phyloP scores from a whole-genome alignment of 2,797 vertebrate genomes.

The Pipistrellus pygmaeus region DNA sequence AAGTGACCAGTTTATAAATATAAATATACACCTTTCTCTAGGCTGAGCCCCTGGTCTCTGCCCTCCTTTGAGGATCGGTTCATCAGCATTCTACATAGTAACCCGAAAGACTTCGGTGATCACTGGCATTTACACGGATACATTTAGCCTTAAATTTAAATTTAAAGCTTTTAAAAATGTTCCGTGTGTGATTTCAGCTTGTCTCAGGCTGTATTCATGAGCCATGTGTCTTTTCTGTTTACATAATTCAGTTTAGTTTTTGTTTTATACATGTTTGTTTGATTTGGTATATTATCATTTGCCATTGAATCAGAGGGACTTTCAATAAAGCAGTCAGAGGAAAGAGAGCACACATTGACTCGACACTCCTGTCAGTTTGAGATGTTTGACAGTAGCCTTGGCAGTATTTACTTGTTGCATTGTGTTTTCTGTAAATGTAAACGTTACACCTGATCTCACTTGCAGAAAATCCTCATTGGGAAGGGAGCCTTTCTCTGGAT shows the following conservation, averaged over 20 bases:
- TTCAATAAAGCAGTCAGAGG: neutral
- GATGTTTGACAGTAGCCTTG: neutral
- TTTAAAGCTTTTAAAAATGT: neutral
- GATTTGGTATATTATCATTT: slow-evolving; percentile 72
- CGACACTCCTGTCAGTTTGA: neutral
- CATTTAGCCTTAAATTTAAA: neutral
- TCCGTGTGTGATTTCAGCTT: neutral
- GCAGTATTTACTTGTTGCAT: neutral
- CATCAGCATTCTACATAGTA: accelerated
- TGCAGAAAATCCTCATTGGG: slow-evolving; percentile 93
- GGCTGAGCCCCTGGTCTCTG: neutral
- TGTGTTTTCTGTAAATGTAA: slow-evolving; percentile 13
- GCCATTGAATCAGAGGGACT: slow-evolving; percentile 47
- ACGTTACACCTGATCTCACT: slow-evolving; percentile 71
- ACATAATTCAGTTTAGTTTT: slow-evolving; percentile 72
- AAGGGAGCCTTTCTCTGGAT: slow-evolving; percentile 93
- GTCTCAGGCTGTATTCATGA: slow-evolving; percentile 62
- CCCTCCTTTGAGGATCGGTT: neutral
- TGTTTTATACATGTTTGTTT: slow-evolving; percentile 75
- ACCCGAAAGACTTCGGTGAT: neutral
- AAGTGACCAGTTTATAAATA: neutral
- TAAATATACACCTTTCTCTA: accelerated
- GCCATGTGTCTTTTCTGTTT: slow-evolving; percentile 77
- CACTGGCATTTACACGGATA: neutral
- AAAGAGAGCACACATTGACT: neutral